Evolutionary conservation across 2,888 invertebrate species (phyloP).

Genomic region (Minunthozetes semirufus): DNA sequence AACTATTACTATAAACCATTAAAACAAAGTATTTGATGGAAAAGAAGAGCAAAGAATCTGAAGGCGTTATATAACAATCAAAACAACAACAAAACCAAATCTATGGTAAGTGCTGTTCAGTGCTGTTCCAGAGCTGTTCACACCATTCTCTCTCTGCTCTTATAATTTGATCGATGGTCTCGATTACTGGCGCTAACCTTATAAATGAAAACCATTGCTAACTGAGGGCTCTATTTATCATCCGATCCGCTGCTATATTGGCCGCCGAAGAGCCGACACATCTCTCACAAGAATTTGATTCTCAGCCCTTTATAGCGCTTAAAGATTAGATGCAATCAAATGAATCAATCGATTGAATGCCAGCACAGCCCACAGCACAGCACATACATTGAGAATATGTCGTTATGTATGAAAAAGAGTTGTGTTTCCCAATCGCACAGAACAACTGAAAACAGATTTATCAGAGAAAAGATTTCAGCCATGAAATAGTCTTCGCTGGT

Average conservation of each 20-base stretch:
- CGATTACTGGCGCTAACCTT: constrained; percentile 27
- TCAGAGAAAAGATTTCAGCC: no score
- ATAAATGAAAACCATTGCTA: constrained; percentile 11
- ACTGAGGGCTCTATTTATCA: constrained; percentile 11
- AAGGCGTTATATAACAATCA: not conserved
- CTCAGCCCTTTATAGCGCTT: not conserved
- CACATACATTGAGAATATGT: no score
- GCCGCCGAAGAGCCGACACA: not conserved
- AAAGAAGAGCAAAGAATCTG: not conserved
- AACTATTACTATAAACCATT: not conserved
- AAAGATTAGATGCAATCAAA: not conserved
- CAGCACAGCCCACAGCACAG: not conserved
- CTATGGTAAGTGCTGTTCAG: not conserved
- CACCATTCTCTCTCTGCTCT: not conserved
- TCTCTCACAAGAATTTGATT: constrained; percentile 7
- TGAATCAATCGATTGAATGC: not conserved
- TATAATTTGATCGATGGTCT: constrained; percentile 10
- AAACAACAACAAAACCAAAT: not conserved
- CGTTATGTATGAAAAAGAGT: no score
- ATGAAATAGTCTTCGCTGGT: no score
- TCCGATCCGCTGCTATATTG: not conserved
- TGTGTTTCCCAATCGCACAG: no score
- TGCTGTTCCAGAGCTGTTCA: not conserved
- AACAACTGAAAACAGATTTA: no score
- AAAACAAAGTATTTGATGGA: not conserved